Percentiles rank a stretch among this genome's conserved stretches.
These are phyloP conservation scores for Synanthedon vespiformis DNA, from an alignment of 2,888 invertebrate species.

Conservation along the genomic window DNA sequence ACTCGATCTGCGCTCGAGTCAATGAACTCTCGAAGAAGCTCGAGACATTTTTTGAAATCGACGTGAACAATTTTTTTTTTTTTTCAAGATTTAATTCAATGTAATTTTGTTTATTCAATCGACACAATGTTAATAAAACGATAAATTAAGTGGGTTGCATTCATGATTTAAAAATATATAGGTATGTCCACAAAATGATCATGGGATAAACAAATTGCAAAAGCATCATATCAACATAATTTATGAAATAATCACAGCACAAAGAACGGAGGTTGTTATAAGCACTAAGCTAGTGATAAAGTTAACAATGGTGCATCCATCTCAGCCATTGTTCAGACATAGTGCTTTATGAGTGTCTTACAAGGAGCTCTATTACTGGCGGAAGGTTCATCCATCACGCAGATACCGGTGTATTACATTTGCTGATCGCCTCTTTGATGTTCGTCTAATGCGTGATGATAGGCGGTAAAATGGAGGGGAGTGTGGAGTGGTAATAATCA, in stretches of 20 bases:
- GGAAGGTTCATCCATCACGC: slow-evolving; percentile 14
- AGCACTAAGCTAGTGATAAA: not conserved
- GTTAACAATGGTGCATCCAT: not conserved
- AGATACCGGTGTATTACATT: slow-evolving; percentile 13
- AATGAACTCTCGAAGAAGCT: not conserved
- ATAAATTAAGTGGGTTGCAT: too few relatives aligned
- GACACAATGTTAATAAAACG: too few relatives aligned
- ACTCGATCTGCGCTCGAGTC: not conserved
- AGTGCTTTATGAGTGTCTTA: slow-evolving; percentile 6
- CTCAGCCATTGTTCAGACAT: slow-evolving; percentile 3
- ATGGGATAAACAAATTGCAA: too few relatives aligned
- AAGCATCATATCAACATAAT: too few relatives aligned
- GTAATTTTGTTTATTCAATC: too few relatives aligned
- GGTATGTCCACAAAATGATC: too few relatives aligned
- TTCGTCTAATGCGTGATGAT: slow-evolving; percentile 30
- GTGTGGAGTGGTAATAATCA: not conserved
- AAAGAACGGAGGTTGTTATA: not conserved
- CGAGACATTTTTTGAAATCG: not conserved
- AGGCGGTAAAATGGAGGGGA: slow-evolving; percentile 3
- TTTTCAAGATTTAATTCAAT: too few relatives aligned
- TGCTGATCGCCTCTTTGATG: slow-evolving; percentile 24
- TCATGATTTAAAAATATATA: too few relatives aligned
- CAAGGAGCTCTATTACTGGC: slow-evolving; percentile 4
- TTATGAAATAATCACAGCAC: not conserved
- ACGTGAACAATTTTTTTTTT: not conserved